Percentiles rank a stretch among this genome's conserved stretches.
These are phyloP conservation scores for Coptodon rendalli DNA, from an alignment of 2,113 vertebrate species.

Conservation along the genomic window DNA sequence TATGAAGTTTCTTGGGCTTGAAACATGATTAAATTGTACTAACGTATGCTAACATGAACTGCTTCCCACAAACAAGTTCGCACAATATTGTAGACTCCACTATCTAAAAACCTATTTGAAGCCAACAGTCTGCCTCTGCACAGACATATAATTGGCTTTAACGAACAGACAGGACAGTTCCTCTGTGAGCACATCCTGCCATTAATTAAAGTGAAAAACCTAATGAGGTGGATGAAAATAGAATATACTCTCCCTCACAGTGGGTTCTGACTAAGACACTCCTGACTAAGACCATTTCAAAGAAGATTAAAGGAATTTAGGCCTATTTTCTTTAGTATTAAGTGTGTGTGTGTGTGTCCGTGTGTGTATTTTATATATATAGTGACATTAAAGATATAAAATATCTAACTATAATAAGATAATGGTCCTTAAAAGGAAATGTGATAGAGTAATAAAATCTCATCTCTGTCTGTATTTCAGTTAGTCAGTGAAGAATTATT, in stretches of 20 bases:
- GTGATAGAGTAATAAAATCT: background rate
- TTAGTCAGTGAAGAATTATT: background rate
- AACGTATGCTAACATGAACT: background rate
- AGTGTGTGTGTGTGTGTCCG: background rate
- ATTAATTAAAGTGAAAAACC: constrained; percentile 64
- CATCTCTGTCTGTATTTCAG: background rate
- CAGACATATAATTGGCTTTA: constrained; percentile 34
- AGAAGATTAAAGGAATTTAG: constrained; percentile 14
- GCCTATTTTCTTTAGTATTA: background rate
- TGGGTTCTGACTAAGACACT: constrained; percentile 10
- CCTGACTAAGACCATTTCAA: constrained; percentile 14
- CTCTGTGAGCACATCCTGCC: constrained; percentile 55
- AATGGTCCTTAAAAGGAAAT: background rate
- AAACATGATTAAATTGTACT: background rate
- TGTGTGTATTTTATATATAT: background rate
- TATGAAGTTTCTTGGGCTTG: background rate
- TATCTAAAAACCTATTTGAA: constrained; percentile 16
- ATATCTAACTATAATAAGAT: background rate
- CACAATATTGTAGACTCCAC: background rate
- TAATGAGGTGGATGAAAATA: constrained; percentile 64
- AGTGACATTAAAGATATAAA: background rate
- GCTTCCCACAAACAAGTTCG: background rate
- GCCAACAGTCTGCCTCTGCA: background rate
- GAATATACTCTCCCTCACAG: constrained; percentile 35
- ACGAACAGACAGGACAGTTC: constrained; percentile 43